Evolutionary conservation across 2,797 vertebrate species (phyloP), one percentile per base, ranked within the genome.

Genomic region (Percopsis omiscomaycus): DNA sequence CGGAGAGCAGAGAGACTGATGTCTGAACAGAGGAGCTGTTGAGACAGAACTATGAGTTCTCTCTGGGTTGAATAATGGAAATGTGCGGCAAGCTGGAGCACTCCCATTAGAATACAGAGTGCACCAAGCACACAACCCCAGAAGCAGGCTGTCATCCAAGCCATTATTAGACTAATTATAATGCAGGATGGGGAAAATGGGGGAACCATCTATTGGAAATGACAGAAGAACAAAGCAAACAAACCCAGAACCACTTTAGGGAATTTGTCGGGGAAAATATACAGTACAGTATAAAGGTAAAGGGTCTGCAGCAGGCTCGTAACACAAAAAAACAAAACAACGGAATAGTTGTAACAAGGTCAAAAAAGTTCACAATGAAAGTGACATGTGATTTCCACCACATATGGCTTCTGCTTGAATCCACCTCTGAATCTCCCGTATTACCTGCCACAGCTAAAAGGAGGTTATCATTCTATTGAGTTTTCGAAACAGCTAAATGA

Each of bases 111-210:
- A 50, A 37, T 37, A 8, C 49, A 64, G 64, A 67, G 59, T 37
- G 53, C 62, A 71, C 28, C n/a, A 27, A 68, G 59, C 28, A 4
- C 55, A 42, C 47, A 49, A 56, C 14, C 46, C n/a, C 50, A 67
- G 77, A 55, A 61, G 76, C 50, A 5, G 37, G 66, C 66, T 66
- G 70, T 67, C 67, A 70, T 61, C 45, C 47, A 13, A 1, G 12
- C 59, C 68, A 68, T 80, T 77, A 84, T 85, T 72, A 81, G 68
- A 73, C 69, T 73, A 79, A 84, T 81, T 82, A 81, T 73, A 64
- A 56, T 59, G 63, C 60, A 60, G 64, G 16, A 58, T 30, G 11
- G 56, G 16, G 50, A 51, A 22, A 57, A 62, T 49, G 27, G 63
- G 27, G 44, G 53, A 53, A 51, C 49, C 42, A 1, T 22, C 57